Evolutionary conservation across 2,113 vertebrate genomes (phyloP).

Genomic region (Corythornis vintsioides): DNA sequence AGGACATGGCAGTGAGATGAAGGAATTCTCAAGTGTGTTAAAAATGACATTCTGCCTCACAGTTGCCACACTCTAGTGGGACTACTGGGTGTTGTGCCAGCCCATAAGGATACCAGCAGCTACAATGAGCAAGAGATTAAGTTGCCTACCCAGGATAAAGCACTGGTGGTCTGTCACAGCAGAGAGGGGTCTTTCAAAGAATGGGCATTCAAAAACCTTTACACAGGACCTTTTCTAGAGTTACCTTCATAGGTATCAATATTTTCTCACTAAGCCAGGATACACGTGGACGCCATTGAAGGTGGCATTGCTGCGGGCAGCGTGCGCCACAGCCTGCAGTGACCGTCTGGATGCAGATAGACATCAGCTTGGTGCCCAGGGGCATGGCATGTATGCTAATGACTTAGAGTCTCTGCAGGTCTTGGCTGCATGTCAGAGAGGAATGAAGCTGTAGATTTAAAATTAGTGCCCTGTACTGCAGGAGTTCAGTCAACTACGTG

Average conservation of each 20-base stretch:
- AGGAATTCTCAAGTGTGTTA: not conserved
- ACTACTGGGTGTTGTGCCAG: not conserved
- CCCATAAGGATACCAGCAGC: not conserved
- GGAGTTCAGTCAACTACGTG: constrained; percentile 2
- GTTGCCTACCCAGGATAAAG: not conserved
- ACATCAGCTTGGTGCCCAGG: not conserved
- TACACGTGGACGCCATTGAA: rapidly evolving
- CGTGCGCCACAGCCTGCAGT: not conserved
- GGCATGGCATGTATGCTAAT: not conserved
- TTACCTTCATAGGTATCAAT: not conserved
- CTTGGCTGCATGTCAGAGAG: constrained; percentile 3
- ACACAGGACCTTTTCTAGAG: not conserved
- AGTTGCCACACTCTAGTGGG: not conserved
- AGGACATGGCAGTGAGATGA: not conserved
- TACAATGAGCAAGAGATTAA: not conserved
- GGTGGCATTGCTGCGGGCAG: not conserved
- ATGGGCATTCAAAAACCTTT: not conserved
- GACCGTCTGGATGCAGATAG: not conserved
- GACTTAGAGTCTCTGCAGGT: not conserved
- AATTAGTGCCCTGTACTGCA: not conserved
- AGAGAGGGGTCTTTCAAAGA: not conserved
- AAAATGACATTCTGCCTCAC: not conserved
- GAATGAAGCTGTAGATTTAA: constrained; percentile 25
- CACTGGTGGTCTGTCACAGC: not conserved
- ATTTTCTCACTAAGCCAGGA: not conserved